Percentiles rank a stretch among this genome's conserved stretches.
Evolutionary conservation across 1,140 invertebrate genomes (phyloP).

Genomic region (Platyscapa corneri): DNA sequence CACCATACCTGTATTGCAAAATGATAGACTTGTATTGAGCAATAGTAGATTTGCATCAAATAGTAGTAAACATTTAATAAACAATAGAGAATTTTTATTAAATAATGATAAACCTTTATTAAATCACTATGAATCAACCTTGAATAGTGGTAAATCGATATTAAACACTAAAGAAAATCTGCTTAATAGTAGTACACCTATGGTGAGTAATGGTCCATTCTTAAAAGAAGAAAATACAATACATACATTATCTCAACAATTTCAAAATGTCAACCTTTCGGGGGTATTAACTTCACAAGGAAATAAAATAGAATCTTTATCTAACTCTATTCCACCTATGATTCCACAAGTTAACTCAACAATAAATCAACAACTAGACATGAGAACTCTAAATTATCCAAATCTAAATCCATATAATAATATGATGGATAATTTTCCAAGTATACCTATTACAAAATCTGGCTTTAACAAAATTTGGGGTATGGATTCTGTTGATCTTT

Average conservation of each 20-base stretch:
- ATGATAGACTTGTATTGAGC: neutral
- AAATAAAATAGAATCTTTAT: slow-evolving; percentile 17
- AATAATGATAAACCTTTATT: slow-evolving; percentile 5
- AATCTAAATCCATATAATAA: slow-evolving; percentile 71
- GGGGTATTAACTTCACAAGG: neutral
- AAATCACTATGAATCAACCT: neutral
- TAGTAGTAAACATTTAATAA: neutral
- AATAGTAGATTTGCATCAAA: neutral
- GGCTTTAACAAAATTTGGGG: slow-evolving; percentile 88
- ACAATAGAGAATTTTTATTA: neutral
- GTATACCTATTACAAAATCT: slow-evolving; percentile 78
- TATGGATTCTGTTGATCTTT: slow-evolving; percentile 84
- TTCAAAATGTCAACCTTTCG: slow-evolving; percentile 44
- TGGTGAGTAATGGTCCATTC: slow-evolving; percentile 11
- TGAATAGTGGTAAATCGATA: neutral
- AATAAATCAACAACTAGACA: slow-evolving; percentile 40
- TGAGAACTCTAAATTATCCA: slow-evolving; percentile 21
- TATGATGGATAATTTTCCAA: slow-evolving; percentile 73
- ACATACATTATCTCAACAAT: slow-evolving; percentile 32
- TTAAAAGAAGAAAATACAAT: neutral
- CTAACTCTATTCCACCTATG: slow-evolving; percentile 21
- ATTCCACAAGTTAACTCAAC: slow-evolving; percentile 9
- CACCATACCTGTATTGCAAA: neutral
- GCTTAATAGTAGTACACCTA: slow-evolving; percentile 1
- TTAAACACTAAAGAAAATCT: neutral